phyloP scores from a whole-genome alignment of 2,113 vertebrate genomes.

The Hippocampus barbouri region DNA sequence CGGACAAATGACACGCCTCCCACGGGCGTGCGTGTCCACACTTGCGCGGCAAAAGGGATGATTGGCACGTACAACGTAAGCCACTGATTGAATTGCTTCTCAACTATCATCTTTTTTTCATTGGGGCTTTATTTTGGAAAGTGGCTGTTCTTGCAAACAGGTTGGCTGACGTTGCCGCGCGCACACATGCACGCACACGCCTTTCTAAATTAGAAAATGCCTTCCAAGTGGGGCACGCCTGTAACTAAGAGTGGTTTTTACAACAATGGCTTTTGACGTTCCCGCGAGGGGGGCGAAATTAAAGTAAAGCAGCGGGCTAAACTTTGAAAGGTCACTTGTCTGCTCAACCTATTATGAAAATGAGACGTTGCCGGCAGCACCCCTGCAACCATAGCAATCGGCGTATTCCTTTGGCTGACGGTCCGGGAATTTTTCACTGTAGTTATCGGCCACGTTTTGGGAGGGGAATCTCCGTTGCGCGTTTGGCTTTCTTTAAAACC shows the following conservation, averaged over 20 bases:
- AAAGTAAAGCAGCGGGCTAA: conserved; percentile 28
- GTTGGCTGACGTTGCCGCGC: conserved; percentile 50
- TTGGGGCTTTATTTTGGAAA: conserved; percentile 42
- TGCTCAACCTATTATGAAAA: conserved; percentile 25
- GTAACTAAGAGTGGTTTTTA: conserved; percentile 66
- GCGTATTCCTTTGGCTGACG: conserved; percentile 6
- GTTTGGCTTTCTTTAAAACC: conserved; percentile 2
- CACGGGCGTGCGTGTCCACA: conserved; percentile 1
- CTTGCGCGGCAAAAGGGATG: conserved; percentile 35
- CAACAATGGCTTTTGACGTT: conserved; percentile 59
- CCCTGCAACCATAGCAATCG: conserved; percentile 9
- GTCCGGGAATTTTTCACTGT: not conserved
- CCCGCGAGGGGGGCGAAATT: not conserved
- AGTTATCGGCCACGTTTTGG: not conserved
- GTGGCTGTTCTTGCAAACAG: conserved; percentile 42
- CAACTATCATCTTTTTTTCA: conserved; percentile 58
- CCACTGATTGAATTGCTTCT: conserved; percentile 65
- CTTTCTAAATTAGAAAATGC: conserved; percentile 51
- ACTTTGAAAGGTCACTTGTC: conserved; percentile 26
- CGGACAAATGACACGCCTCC: not conserved
- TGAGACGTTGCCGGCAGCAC: conserved; percentile 5
- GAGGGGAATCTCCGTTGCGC: not conserved
- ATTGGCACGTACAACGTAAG: conserved; percentile 48
- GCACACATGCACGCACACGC: conserved; percentile 13
- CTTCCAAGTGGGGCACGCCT: conserved; percentile 54